Conservation (phyloP, 2,888 invertebrate genomes). For the Lasius fuliginosus region DNA sequence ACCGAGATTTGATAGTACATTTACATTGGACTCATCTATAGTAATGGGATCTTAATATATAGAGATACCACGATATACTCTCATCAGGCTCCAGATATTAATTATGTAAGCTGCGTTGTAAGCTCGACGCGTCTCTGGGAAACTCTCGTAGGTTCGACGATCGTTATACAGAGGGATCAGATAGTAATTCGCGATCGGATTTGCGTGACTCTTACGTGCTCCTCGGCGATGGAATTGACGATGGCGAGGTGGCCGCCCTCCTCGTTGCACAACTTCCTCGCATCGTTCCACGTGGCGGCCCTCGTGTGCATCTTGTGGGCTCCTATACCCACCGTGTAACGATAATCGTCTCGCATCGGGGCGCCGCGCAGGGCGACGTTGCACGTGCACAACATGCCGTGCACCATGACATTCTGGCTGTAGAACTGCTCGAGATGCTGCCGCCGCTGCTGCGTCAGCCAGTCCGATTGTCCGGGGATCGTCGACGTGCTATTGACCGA, state of each 20-base stretch:
- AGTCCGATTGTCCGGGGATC: constrained; percentile 38
- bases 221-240: constrained; percentile 73
- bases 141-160: not conserved
- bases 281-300: constrained; percentile 79
- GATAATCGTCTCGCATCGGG: constrained; percentile 79
- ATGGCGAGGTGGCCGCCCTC: constrained; percentile 82
- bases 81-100: constrained; percentile 50
- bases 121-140: not conserved
- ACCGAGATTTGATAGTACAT: too few relatives aligned
- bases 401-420: constrained; percentile 65
- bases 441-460: constrained; percentile 7
- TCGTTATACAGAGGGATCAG: not conserved
- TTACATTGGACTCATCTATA: too few relatives aligned
- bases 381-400: constrained; percentile 80
- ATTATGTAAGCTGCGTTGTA: constrained; percentile 10
- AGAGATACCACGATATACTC: not conserved
- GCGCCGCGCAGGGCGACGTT: constrained; percentile 70
- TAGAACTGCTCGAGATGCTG: constrained; percentile 46
- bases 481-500: constrained; percentile 35
- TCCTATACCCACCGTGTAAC: constrained; percentile 78
- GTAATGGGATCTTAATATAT: not conserved
- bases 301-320: constrained; percentile 81
- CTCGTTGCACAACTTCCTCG: constrained; percentile 81
- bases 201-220: constrained; percentile 60
- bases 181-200: not conserved